These are phyloP conservation scores for Ethmia dodecea DNA, from an alignment of 2,888 invertebrate genomes.

Conservation along the genomic window DNA sequence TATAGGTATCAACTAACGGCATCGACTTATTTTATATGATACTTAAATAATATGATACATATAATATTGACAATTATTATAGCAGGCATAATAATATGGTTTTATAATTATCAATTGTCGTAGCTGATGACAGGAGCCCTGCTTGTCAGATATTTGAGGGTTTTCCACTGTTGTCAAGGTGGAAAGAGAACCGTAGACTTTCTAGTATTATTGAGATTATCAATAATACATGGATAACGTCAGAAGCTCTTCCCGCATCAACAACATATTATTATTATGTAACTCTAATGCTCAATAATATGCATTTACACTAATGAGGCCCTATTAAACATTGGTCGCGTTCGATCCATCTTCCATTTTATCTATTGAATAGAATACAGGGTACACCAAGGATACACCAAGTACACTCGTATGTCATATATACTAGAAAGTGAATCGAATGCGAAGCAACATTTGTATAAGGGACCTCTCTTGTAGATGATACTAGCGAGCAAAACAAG, in stretches of 20 bases:
- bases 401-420: no score
- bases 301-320: neutral
- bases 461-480: conserved; percentile 20
- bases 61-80: neutral
- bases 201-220: neutral
- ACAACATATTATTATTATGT: no score
- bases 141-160: conserved; percentile 73
- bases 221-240: conserved; percentile 12
- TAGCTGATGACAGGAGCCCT: conserved; percentile 71
- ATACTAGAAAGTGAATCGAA: neutral
- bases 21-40: no score
- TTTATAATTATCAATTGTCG: conserved; percentile 28
- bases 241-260: conserved; percentile 33
- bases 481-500: conserved; percentile 52
- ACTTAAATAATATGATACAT: no score
- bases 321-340: neutral
- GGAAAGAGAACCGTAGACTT: no score
- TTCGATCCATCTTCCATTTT: neutral
- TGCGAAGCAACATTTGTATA: neutral
- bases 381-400: no score
- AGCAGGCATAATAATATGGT: neutral
- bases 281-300: conserved; percentile 62
- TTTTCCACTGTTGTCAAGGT: conserved; percentile 32
- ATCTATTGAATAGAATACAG: neutral
- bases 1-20: no score